Evolutionary conservation across 92 coral and sea anemone genomes (phyloP).

Genomic region (Phymanthus crucifer): DNA sequence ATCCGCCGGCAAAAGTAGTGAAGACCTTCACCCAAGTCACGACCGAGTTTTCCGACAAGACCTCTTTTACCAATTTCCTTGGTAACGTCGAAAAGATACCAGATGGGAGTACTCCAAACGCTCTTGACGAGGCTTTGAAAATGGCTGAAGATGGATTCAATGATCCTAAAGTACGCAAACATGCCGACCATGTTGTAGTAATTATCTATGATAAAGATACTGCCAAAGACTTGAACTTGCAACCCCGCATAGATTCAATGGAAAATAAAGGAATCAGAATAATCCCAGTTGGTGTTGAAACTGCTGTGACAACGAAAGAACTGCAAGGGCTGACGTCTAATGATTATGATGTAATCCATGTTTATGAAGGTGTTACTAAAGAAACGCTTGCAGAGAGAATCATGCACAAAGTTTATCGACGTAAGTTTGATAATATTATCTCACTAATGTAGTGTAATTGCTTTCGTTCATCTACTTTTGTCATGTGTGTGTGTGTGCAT

Average conservation of each 20-base stretch:
- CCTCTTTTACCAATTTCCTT: background rate
- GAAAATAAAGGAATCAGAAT: slow-evolving; percentile 36
- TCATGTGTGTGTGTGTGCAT: no score
- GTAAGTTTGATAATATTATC: slow-evolving; percentile 8
- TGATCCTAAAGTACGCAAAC: slow-evolving; percentile 21
- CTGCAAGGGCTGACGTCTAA: slow-evolving; percentile 23
- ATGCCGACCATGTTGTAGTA: slow-evolving; percentile 34
- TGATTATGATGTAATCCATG: slow-evolving; percentile 34
- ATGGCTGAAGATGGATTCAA: slow-evolving; percentile 18
- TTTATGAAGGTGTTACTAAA: slow-evolving; percentile 20
- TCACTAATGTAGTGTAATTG: background rate
- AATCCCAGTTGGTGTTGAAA: slow-evolving; percentile 34
- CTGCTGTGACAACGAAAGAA: slow-evolving; percentile 23
- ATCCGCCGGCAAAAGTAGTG: slow-evolving; percentile 9
- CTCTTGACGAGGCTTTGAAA: slow-evolving; percentile 36
- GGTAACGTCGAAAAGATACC: background rate
- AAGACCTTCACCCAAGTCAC: slow-evolving; percentile 8
- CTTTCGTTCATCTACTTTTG: no score
- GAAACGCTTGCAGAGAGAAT: slow-evolving; percentile 10
- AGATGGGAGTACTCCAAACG: slow-evolving; percentile 18
- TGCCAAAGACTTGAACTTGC: background rate
- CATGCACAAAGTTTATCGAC: slow-evolving; percentile 32
- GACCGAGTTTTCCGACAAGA: background rate
- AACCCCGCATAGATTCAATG: slow-evolving; percentile 16
- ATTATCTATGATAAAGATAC: slow-evolving; percentile 34